These are phyloP conservation scores for Drosophila prolongata DNA, from an alignment of 2,888 invertebrate genomes.

Conservation along the genomic window DNA sequence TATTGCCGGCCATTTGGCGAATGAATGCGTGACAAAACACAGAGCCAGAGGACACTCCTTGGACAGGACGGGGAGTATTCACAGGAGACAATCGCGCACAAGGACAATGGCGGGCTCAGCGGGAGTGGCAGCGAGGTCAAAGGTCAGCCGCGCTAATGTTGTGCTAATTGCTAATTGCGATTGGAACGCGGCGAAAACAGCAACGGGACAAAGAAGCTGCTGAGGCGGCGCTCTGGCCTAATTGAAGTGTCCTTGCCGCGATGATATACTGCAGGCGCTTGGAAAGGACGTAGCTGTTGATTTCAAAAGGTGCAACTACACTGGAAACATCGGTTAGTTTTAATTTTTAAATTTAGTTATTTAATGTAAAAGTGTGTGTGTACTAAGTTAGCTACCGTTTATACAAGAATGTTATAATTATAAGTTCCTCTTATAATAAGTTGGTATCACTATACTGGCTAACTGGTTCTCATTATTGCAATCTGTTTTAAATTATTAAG, in stretches of 20 bases:
- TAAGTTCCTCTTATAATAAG: no score
- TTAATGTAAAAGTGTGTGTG: not conserved
- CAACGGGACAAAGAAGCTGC: slow-evolving; percentile 26
- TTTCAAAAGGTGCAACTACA: slow-evolving; percentile 11
- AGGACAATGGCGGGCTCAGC: slow-evolving; percentile 66
- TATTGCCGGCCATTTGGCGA: slow-evolving; percentile 73
- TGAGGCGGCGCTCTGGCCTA: slow-evolving; percentile 63
- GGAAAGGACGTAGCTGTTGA: slow-evolving; percentile 35
- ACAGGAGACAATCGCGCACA: slow-evolving; percentile 43
- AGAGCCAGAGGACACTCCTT: slow-evolving; percentile 22
- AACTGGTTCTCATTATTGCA: no score
- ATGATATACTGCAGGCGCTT: slow-evolving; percentile 49
- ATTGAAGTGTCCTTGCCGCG: slow-evolving; percentile 67
- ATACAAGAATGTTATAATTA: no score
- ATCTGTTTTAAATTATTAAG: no score
- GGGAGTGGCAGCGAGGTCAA: slow-evolving; percentile 78
- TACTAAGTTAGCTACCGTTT: no score
- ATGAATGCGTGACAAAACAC: slow-evolving; percentile 74
- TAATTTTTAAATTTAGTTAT: not conserved
- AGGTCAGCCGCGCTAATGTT: slow-evolving; percentile 76
- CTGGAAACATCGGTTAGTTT: not conserved
- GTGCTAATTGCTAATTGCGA: slow-evolving; percentile 77
- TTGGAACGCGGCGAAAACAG: slow-evolving; percentile 58
- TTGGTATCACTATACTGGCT: no score
- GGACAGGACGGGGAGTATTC: not conserved